Percentiles rank a stretch among this genome's conserved stretches.
phyloP scores from a whole-genome alignment of 2,797 vertebrate genomes.

The Parauchenoglanis ngamensis region DNA sequence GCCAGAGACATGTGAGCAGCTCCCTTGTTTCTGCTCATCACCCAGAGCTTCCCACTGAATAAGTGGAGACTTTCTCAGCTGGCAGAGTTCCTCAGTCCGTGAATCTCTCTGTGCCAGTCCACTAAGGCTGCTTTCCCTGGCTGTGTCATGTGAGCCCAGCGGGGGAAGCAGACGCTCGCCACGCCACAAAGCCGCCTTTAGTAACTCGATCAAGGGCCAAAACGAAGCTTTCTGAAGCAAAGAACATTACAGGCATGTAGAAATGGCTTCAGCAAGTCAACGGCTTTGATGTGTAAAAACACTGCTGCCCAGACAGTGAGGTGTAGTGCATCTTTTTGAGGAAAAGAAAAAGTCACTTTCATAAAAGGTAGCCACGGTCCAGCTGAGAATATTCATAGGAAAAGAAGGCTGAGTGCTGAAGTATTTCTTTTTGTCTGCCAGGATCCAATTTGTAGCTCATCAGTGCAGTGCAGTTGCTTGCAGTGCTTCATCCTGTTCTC shows the following conservation, averaged over 20 bases:
- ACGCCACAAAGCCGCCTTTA: constrained; percentile 73
- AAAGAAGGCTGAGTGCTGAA: constrained; percentile 50
- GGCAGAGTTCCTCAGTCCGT: constrained; percentile 19
- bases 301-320: constrained; percentile 66
- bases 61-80: constrained; percentile 44
- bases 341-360: constrained; percentile 60
- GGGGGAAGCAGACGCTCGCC: constrained; percentile 62
- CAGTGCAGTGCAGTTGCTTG: constrained; percentile 26
- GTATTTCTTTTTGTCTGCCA: not conserved
- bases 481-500: not conserved
- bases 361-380: constrained; percentile 71
- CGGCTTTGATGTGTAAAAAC: constrained; percentile 75
- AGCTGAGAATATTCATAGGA: constrained; percentile 74
- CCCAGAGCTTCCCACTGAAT: constrained; percentile 38
- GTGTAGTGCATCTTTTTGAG: constrained; percentile 63
- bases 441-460: constrained; percentile 14
- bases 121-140: constrained; percentile 67
- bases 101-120: constrained; percentile 67
- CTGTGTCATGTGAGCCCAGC: constrained; percentile 69
- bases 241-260: constrained; percentile 76
- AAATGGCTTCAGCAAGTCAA: constrained; percentile 71
- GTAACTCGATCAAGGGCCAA: constrained; percentile 74
- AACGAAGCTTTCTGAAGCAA: constrained; percentile 74
- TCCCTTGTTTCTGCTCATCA: constrained; percentile 38
- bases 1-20: constrained; percentile 30